Conservation (phyloP, 2,113 vertebrate genomes). For the Ochotona curzoniae region DNA sequence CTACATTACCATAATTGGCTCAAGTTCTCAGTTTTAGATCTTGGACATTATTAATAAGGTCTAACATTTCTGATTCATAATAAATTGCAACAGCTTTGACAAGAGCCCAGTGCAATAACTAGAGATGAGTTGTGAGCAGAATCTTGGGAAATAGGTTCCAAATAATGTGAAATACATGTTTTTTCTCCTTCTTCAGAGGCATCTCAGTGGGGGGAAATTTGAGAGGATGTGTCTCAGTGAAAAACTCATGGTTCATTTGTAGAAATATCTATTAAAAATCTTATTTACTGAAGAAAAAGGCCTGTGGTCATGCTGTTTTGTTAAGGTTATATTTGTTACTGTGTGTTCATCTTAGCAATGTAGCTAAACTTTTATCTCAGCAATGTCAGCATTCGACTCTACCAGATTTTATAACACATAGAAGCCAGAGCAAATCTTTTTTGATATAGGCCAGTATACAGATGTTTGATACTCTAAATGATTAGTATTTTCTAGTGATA, state of each 20-base stretch:
- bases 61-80: conserved; percentile 48
- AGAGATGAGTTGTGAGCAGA: conserved; percentile 49
- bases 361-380: conserved; percentile 80
- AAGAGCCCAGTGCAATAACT: conserved; percentile 39
- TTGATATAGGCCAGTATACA: conserved; percentile 51
- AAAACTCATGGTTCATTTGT: conserved; percentile 65
- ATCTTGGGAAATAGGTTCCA: conserved; percentile 58
- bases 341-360: conserved; percentile 72
- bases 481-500: conserved; percentile 56
- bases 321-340: conserved; percentile 78
- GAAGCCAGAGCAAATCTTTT: conserved; percentile 67
- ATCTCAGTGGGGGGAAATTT: background rate
- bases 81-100: conserved; percentile 50
- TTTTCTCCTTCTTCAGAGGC: background rate
- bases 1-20: conserved; percentile 48
- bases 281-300: conserved; percentile 47
- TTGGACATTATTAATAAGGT: conserved; percentile 67
- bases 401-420: conserved; percentile 64
- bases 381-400: conserved; percentile 70
- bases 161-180: conserved; percentile 50
- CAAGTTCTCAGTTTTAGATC: conserved; percentile 55
- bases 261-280: conserved; percentile 57
- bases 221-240: conserved; percentile 46
- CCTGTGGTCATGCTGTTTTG: conserved; percentile 67
- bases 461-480: conserved; percentile 13